These are phyloP conservation scores for Thaleichthys pacificus DNA, from an alignment of 2,797 vertebrate genomes.

Conservation along the genomic window DNA sequence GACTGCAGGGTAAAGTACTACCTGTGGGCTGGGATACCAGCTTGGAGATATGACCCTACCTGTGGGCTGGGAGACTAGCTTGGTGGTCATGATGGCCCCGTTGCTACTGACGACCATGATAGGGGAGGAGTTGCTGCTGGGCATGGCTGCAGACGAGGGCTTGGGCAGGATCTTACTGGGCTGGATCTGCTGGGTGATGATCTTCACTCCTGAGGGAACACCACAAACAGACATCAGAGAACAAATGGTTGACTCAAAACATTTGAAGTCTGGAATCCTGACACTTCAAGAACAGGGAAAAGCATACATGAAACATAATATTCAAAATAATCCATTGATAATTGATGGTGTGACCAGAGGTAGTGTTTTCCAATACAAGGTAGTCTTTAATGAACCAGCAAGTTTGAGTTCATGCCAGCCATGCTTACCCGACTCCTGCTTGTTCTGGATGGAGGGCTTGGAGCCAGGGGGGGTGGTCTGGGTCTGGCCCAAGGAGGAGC, in stretches of 20 bases:
- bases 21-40: background rate
- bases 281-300: background rate
- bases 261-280: background rate
- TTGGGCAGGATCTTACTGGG: conserved; percentile 99
- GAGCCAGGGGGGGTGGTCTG: conserved; percentile 76
- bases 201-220: conserved; percentile 89
- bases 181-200: conserved; percentile 98
- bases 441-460: conserved; percentile 98
- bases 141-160: conserved; percentile 86
- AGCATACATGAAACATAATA: background rate
- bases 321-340: too few species aligned
- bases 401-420: background rate
- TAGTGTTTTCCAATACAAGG: background rate
- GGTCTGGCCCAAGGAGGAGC: conserved; percentile 55
- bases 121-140: conserved; percentile 93
- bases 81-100: conserved; percentile 97
- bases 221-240: background rate
- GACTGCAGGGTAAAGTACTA: too few species aligned
- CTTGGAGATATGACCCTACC: conserved; percentile 66
- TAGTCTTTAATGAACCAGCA: background rate
- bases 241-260: background rate
- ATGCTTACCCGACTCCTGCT: conserved; percentile 93
- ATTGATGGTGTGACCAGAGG: background rate
- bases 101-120: conserved; percentile 99
- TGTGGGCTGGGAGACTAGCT: conserved; percentile 92